Base-by-base conservation (phyloP, 2,888 invertebrate species). In the Phyto melanocephala region DNA sequence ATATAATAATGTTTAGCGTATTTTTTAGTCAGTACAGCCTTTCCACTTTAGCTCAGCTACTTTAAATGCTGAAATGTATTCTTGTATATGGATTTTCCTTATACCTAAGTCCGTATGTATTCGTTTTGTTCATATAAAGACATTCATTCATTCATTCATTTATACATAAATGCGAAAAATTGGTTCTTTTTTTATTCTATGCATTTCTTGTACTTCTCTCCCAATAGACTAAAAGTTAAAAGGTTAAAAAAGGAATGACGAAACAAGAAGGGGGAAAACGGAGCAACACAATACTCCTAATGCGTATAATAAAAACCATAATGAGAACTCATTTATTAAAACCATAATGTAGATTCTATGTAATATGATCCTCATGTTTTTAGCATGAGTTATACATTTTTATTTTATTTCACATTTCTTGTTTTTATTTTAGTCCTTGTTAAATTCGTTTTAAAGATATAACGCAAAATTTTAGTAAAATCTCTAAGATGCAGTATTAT, bases 311-410 rank as follows among this genome's bases (percentile, higher is more conserved):
- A 79, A 79, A 82, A 75, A 78, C 65, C 72, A 17, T 82, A 82
- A 82, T 79, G 81, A 28, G 15, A 65, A 40, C 37, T 70, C 81
- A 82, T 82, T 82, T 82, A 78, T 82, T 75, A 75, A 75, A 75
- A 79, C 70, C 54, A 79, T 82, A 82, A 82, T 82, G 78, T 71
- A 60, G 75, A 82, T 79, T 82, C 65, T 79, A 78, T 81, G 78
- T 81, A 70, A 75, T 82, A 70, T 75, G 78, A 70, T 79, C 72
- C 74, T 81, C 68, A 70, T 77, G 77, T 78, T 78, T 80, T 74
- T 33, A 63, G 22, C 65, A 75, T 70, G 54, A 76, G 62, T 58
- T 65, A 28, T 74, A 65, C 22, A 42, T 40, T 54, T 42, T 56
- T 72, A 24, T 58, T 75, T 71, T 65, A 52, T 78, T 63, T 65